Evolutionary conservation across 2,888 invertebrate species (phyloP).

Genomic region (Heterodera filipjevi): DNA sequence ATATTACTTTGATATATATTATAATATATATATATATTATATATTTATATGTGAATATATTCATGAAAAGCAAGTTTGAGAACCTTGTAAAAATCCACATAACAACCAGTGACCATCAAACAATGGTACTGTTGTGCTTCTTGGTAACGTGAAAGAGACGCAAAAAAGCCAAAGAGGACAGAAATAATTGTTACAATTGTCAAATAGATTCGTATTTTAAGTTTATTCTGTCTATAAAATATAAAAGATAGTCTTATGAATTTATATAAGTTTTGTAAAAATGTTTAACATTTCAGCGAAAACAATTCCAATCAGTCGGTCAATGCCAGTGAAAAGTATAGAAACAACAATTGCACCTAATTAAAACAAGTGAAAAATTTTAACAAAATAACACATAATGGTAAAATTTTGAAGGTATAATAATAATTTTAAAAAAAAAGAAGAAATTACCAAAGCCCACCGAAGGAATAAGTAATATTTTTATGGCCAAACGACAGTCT

Average conservation of each 20-base stretch:
- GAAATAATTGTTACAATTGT: neutral
- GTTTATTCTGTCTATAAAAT: neutral
- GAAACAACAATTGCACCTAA: neutral
- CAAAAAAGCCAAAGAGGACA: neutral
- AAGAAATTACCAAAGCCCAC: neutral
- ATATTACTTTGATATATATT: too few relatives aligned
- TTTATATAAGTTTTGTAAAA: too few relatives aligned
- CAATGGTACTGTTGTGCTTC: neutral
- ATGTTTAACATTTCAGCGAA: neutral
- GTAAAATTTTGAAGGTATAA: too few relatives aligned
- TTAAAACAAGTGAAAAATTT: neutral
- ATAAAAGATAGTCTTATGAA: too few relatives aligned
- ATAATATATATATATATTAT: too few relatives aligned
- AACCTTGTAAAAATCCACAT: neutral
- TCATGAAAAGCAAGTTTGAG: too few relatives aligned
- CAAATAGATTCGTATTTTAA: neutral
- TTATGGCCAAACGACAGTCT: neutral
- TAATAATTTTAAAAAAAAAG: too few relatives aligned
- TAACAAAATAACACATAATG: too few relatives aligned
- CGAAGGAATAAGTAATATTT: neutral
- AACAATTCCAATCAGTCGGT: neutral
- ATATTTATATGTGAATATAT: too few relatives aligned
- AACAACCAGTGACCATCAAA: neutral
- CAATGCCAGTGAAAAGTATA: neutral
- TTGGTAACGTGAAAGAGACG: neutral